Conservation (phyloP, 1,140 invertebrate genomes). For the Zaprionus ornatus region DNA sequence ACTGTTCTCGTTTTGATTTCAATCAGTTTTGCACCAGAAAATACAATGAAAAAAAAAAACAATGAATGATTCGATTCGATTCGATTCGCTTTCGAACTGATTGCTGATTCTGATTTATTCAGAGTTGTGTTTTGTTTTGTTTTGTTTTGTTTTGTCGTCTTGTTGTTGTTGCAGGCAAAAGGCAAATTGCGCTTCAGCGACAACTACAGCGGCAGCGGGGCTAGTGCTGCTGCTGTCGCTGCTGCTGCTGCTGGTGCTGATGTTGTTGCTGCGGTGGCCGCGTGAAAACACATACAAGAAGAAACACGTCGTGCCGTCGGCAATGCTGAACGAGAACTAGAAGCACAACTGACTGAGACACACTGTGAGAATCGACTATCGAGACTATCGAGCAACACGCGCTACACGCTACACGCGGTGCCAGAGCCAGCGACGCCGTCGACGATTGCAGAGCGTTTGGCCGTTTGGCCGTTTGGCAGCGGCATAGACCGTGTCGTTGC, state of each 20-base stretch:
- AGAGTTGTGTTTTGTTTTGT: not conserved
- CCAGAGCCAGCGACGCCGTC: constrained; percentile 39
- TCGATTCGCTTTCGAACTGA: not conserved
- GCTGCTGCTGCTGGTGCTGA: constrained; percentile 22
- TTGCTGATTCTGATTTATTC: not conserved
- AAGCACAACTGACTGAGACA: constrained; percentile 35
- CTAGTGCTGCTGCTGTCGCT: constrained; percentile 25
- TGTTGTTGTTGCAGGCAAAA: constrained; percentile 22
- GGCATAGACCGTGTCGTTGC: constrained; percentile 8
- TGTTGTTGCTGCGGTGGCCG: constrained; percentile 29
- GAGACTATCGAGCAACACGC: constrained; percentile 7
- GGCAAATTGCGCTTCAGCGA: constrained; percentile 40
- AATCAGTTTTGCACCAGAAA: constrained; percentile 4
- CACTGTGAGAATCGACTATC: constrained; percentile 6
- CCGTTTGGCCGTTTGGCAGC: constrained; percentile 15
- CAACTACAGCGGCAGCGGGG: constrained; percentile 11
- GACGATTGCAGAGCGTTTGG: constrained; percentile 47
- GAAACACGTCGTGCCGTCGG: constrained; percentile 79
- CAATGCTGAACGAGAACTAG: constrained; percentile 83
- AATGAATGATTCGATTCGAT: not conserved
- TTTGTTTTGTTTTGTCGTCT: constrained; percentile 37
- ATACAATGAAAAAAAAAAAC: constrained; percentile 14
- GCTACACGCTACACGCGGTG: not conserved
- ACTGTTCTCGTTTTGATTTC: not conserved
- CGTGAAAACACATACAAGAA: constrained; percentile 31